Base-by-base conservation (phyloP, 2,888 invertebrate genomes). In the Idaea aversata region DNA sequence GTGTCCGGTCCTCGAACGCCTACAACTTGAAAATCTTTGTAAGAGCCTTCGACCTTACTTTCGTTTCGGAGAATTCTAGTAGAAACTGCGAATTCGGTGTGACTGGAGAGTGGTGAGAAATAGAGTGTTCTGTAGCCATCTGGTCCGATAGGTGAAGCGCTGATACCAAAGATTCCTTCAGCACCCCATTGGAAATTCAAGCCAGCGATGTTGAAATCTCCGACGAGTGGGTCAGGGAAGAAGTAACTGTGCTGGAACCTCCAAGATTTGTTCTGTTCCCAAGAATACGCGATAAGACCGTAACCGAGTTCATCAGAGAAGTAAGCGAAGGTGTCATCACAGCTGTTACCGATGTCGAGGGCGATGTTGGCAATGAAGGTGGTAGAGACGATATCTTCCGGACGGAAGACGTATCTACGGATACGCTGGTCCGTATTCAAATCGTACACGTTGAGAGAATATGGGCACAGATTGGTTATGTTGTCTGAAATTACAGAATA, bases 311-410 rank as follows among this genome's bases (percentile, higher is more conserved):
- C 97, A 81, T 97, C 97, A 0, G 96, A 95, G 87, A 97, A 94
- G 83, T 97, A 97, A 0, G 97, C 97, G 79, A 93, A 96, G 0
- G 96, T 94, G 79, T 97, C 96, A 4, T 96, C 95, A 79, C 97
- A 97, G 60, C 91, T 94, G 75, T 93, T 93, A 38, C 96, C 96
- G 72, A 96, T 93, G 78, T 97, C 97, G 3, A 97, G 94, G n/a
- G 95, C 96, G 66, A 97, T 96, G 79, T 97, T 97, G n/a, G 97
- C 97, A 70, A 97, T 97, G 84, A 97, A 97, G 0, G 97, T 97
- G 59, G 96, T 94, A 64, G 95, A 87, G 71, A 96, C 96, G 25
- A 95, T 96, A 77, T 97, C 97, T 69, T 96, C 96, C 0, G 95
- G 88, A 16, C 94, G 94, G 72, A 97, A 93, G 65, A 94, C 95